Conservation (phyloP, 2,113 vertebrate genomes). For the Collichthys lucidus region DNA sequence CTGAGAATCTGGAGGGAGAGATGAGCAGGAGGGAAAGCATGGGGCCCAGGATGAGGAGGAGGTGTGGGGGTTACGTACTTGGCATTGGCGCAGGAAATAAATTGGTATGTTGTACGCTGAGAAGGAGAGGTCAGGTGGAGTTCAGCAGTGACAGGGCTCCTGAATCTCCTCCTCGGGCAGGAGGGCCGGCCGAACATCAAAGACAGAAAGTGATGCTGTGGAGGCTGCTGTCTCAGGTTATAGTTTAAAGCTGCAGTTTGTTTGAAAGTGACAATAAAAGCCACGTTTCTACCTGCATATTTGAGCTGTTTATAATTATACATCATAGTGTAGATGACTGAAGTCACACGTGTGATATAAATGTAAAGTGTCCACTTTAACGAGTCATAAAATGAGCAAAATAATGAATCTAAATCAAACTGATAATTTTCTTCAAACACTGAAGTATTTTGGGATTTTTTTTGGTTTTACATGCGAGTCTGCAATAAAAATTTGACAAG, state of each 20-base stretch:
- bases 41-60: neutral
- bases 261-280: neutral
- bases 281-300: neutral
- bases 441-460: neutral
- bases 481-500: neutral
- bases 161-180: slow-evolving; percentile 42
- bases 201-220: slow-evolving; percentile 34
- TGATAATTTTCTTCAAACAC: neutral
- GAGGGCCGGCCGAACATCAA: slow-evolving; percentile 34
- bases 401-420: neutral
- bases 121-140: slow-evolving; percentile 65
- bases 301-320: neutral
- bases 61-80: slow-evolving; percentile 42
- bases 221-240: neutral
- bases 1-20: slow-evolving; percentile 22
- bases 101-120: slow-evolving; percentile 52
- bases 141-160: slow-evolving; percentile 62
- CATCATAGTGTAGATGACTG: neutral
- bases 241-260: slow-evolving; percentile 11
- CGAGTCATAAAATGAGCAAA: slow-evolving; percentile 9
- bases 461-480: neutral
- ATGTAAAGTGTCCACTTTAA: neutral
- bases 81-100: slow-evolving; percentile 52
- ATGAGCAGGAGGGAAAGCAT: slow-evolving; percentile 21
- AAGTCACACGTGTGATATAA: neutral